Conservation (phyloP, 2,888 invertebrate genomes). For the Fabriciana adippe region DNA sequence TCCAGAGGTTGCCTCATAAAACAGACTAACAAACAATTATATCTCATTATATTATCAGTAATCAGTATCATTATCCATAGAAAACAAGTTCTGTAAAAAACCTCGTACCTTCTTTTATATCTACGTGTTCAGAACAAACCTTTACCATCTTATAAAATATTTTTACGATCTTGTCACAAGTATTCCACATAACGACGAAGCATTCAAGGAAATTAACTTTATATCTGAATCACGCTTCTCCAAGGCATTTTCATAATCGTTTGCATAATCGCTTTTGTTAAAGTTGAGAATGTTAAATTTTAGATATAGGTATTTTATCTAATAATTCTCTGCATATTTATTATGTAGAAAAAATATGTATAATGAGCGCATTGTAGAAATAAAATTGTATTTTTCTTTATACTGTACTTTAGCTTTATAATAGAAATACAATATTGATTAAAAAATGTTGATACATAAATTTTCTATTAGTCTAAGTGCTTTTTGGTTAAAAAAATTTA, state of each 20-base stretch:
- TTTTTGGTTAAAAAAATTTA: too few species aligned
- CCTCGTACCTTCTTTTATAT: neutral
- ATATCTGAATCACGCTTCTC: constrained; percentile 4
- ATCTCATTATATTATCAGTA: too few species aligned
- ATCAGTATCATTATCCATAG: too few species aligned
- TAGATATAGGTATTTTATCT: neutral
- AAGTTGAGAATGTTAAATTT: constrained; percentile 4
- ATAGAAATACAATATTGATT: too few species aligned
- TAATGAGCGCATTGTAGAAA: too few species aligned
- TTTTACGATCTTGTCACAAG: constrained; percentile 9
- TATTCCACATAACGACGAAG: constrained; percentile 14
- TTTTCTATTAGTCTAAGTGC: too few species aligned
- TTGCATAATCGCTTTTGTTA: constrained; percentile 19
- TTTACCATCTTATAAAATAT: constrained; percentile 2
- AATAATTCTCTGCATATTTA: neutral
- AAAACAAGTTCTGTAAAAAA: too few species aligned
- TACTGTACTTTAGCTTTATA: too few species aligned
- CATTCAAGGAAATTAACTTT: constrained; percentile 10
- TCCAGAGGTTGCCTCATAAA: too few species aligned
- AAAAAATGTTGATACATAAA: too few species aligned
- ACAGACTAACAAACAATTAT: too few species aligned
- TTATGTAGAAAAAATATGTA: neutral
- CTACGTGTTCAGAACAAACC: neutral
- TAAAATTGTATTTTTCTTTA: too few species aligned
- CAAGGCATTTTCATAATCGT: constrained; percentile 18